Percentiles rank a stretch among this genome's conserved stretches.
These are phyloP conservation scores for Alsophila aescularia DNA, from an alignment of 2,888 invertebrate species.

Conservation along the genomic window DNA sequence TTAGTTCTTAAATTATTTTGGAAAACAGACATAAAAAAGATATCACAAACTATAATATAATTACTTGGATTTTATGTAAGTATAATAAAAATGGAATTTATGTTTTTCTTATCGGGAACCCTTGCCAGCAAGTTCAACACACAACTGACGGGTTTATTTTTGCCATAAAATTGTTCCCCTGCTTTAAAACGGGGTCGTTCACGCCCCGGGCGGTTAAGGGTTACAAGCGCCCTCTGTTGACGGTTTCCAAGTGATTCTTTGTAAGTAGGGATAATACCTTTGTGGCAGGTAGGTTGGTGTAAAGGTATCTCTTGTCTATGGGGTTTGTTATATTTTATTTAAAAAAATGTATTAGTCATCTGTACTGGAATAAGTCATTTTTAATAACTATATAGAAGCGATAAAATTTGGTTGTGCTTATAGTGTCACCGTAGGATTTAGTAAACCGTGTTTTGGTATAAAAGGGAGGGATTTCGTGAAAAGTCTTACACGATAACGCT, in stretches of 20 bases:
- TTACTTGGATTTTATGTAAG: no score
- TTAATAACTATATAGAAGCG: no score
- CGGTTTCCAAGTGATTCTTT: constrained; percentile 56
- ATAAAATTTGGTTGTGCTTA: no score
- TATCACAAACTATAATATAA: no score
- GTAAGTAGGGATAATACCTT: constrained; percentile 57
- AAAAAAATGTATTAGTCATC: not conserved
- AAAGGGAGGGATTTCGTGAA: no score
- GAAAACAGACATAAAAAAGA: no score
- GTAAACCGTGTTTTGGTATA: no score
- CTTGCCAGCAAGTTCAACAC: no score
- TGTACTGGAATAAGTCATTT: not conserved
- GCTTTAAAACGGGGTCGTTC: constrained; percentile 68
- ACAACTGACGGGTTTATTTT: constrained; percentile 24
- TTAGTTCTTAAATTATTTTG: no score
- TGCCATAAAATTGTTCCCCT: constrained; percentile 53
- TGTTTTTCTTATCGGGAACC: not conserved
- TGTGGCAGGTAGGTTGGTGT: constrained; percentile 41
- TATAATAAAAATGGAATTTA: not conserved
- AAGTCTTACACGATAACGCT: no score
- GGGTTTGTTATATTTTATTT: not conserved
- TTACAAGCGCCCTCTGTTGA: constrained; percentile 55
- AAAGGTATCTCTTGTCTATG: constrained; percentile 35
- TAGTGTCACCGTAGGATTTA: no score
- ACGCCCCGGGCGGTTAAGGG: constrained; percentile 64